Conservation (phyloP, 2,113 vertebrate species). For the Psittacara wagleri region DNA sequence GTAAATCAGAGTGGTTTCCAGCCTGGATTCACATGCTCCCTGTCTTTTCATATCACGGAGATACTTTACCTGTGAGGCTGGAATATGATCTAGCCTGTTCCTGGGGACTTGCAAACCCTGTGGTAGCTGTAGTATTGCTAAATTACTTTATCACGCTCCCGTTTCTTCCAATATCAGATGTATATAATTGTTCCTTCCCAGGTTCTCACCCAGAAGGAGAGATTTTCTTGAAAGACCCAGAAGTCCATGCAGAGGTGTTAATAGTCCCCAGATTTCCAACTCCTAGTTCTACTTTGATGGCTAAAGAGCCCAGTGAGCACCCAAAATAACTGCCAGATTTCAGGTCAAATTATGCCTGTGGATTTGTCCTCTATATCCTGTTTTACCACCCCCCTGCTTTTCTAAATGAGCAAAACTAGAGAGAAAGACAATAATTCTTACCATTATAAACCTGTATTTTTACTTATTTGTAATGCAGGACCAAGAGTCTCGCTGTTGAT, state of each 20-base stretch:
- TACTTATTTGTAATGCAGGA: neutral
- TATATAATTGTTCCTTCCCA: neutral
- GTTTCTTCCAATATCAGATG: neutral
- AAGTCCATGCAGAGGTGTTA: neutral
- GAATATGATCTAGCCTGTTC: fast-evolving
- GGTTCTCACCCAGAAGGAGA: neutral
- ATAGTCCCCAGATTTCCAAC: neutral
- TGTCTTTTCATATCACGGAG: fast-evolving
- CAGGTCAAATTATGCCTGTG: neutral
- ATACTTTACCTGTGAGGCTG: neutral
- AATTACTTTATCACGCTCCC: neutral
- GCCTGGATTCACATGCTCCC: neutral
- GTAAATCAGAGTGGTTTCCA: neutral
- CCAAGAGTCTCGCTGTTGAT: fast-evolving
- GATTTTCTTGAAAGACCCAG: neutral
- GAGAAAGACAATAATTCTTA: neutral
- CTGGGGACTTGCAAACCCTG: neutral
- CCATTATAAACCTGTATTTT: neutral
- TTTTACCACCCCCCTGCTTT: neutral
- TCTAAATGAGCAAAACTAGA: neutral
- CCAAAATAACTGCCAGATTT: neutral
- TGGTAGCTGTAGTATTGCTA: neutral
- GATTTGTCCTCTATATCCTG: neutral
- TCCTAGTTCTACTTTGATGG: neutral
- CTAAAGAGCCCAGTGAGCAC: neutral